Evolutionary conservation across 2,113 vertebrate genomes (phyloP).

Genomic region (Rhynchomys soricoides): DNA sequence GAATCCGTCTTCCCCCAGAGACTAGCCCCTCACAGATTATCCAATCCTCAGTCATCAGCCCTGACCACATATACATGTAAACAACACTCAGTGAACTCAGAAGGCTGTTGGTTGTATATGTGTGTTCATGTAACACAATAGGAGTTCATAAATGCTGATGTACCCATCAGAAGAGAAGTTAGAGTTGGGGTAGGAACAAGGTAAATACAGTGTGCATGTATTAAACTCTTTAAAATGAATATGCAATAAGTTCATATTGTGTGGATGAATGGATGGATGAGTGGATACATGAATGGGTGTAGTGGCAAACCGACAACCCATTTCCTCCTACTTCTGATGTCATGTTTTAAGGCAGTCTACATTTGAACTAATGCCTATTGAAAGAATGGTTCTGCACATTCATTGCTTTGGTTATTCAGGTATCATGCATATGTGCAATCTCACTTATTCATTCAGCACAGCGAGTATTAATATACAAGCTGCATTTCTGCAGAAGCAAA

Average conservation of each 20-base stretch:
- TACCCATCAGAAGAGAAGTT: not conserved
- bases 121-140: not conserved
- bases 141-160: not conserved
- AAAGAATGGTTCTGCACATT: not conserved
- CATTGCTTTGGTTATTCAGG: not conserved
- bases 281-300: constrained; percentile 13
- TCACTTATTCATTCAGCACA: not conserved
- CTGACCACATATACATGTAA: not conserved
- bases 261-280: constrained; percentile 4
- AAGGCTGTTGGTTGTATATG: not conserved
- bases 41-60: not conserved
- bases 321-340: not conserved
- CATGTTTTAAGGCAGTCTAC: not conserved
- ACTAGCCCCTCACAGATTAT: not conserved
- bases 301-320: not conserved
- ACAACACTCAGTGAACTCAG: not conserved
- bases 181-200: not conserved
- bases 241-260: not conserved
- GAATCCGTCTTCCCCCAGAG: too few relatives aligned
- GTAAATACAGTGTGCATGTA: not conserved
- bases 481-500: not conserved
- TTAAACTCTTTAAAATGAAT: not conserved
- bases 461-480: not conserved
- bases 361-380: not conserved
- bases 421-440: not conserved